Evolutionary conservation across 2,888 invertebrate species (phyloP).

Genomic region (Chrysodeixis includens): DNA sequence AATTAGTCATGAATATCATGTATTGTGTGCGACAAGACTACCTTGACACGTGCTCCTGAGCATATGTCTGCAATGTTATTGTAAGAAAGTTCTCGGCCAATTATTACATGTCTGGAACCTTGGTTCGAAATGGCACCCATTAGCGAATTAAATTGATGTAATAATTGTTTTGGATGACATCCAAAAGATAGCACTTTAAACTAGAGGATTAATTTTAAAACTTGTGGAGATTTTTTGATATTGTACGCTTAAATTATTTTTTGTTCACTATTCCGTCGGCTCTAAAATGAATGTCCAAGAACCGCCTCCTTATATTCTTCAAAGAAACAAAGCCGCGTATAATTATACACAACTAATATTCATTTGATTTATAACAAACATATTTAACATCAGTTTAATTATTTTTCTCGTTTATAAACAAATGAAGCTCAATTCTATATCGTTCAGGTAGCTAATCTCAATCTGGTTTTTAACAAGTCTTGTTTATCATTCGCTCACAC

Average conservation of each 20-base stretch:
- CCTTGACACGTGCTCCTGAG: conserved; percentile 47
- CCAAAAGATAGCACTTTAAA: neutral
- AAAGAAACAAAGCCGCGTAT: neutral
- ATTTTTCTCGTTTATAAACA: neutral
- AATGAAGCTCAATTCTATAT: neutral
- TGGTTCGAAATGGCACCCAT: conserved; percentile 13
- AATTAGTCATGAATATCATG: conserved; percentile 24
- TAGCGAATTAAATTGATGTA: conserved; percentile 3
- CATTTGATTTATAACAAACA: neutral
- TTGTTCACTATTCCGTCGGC: neutral
- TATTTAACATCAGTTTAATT: conserved; percentile 1
- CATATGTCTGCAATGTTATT: conserved; percentile 47
- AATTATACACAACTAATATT: neutral
- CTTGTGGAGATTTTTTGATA: too few relatives aligned
- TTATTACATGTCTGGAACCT: conserved; percentile 43
- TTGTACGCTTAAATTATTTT: too few relatives aligned
- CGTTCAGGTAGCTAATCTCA: neutral
- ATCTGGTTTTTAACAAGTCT: conserved; percentile 6
- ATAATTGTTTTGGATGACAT: neutral
- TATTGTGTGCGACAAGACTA: conserved; percentile 32
- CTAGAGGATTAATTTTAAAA: too few relatives aligned
- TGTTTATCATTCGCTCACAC: conserved; percentile 33
- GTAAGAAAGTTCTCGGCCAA: conserved; percentile 42
- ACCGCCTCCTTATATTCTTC: neutral
- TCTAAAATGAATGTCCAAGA: neutral